Percentiles rank a stretch among this genome's conserved stretches.
phyloP scores from a whole-genome alignment of 2,888 invertebrate species.

The Philereme vetulata region DNA sequence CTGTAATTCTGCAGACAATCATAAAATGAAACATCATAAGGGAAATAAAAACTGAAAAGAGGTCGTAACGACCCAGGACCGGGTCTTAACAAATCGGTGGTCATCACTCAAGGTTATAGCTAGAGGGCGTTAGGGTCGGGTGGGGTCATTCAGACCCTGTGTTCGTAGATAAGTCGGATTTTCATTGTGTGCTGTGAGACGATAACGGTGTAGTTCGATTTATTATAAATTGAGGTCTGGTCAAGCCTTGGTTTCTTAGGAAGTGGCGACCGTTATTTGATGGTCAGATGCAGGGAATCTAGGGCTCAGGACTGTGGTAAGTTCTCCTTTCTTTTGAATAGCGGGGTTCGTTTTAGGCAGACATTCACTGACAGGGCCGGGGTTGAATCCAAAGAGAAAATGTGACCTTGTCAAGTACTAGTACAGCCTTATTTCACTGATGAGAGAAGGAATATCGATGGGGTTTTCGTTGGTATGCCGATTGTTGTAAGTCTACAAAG shows the following conservation, averaged over 20 bases:
- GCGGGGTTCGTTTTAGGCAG: too few species aligned
- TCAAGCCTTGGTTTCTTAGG: background rate
- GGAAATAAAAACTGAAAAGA: conserved; percentile 80
- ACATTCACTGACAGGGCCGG: too few species aligned
- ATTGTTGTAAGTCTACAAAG: too few species aligned
- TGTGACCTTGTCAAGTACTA: too few species aligned
- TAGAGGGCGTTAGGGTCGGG: conserved; percentile 59
- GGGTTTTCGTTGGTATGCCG: too few species aligned
- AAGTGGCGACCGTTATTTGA: too few species aligned
- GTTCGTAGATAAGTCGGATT: conserved; percentile 70
- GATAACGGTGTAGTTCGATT: conserved; percentile 71
- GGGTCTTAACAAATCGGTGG: conserved; percentile 79
- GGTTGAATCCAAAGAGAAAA: too few species aligned
- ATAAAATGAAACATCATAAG: conserved; percentile 81
- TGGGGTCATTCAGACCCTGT: conserved; percentile 53
- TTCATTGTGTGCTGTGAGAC: conserved; percentile 69
- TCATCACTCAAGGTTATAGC: conserved; percentile 78
- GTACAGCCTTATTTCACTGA: too few species aligned
- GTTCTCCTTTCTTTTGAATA: too few species aligned
- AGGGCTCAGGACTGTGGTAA: too few species aligned
- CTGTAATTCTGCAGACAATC: conserved; percentile 73
- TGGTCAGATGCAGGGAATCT: too few species aligned
- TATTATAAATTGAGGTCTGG: conserved; percentile 70
- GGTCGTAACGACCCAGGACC: conserved; percentile 69
- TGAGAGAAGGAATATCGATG: too few species aligned